Evolutionary conservation across 2,113 vertebrate species (phyloP).

Genomic region (Peucedramus taeniatus): DNA sequence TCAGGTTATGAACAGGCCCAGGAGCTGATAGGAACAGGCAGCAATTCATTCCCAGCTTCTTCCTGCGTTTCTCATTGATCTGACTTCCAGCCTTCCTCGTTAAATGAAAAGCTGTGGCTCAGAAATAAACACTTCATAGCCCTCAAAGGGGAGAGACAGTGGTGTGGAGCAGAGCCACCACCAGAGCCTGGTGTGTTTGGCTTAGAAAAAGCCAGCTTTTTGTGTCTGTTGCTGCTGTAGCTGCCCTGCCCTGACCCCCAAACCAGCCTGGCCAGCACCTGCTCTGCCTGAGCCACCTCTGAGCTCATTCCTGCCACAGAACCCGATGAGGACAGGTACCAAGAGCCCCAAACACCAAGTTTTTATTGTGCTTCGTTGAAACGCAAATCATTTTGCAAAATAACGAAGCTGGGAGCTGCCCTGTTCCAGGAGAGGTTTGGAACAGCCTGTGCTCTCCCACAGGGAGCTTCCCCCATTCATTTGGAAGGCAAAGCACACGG

Average conservation of each 20-base stretch:
- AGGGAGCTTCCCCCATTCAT: accelerated
- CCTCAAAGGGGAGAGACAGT: neutral
- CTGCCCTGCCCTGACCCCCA: neutral
- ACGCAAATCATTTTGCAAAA: neutral
- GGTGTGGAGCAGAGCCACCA: neutral
- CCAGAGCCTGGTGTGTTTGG: accelerated
- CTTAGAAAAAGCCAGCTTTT: neutral
- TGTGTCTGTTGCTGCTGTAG: accelerated
- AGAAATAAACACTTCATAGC: neutral
- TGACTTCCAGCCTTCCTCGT: neutral
- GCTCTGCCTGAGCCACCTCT: neutral
- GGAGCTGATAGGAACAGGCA: conserved; percentile 6
- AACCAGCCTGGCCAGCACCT: neutral
- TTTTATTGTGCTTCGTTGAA: neutral
- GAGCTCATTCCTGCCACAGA: neutral
- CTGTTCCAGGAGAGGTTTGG: neutral
- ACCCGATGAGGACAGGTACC: neutral
- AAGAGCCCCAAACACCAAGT: accelerated
- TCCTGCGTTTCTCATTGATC: neutral
- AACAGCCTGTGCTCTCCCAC: neutral
- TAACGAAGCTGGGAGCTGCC: neutral
- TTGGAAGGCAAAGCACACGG: neutral
- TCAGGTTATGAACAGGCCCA: conserved; percentile 12
- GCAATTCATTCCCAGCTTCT: conserved; percentile 13
- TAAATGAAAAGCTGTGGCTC: neutral